Evolutionary conservation across 2,113 vertebrate genomes (phyloP).

Genomic region (Brienomyrus brachyistius): DNA sequence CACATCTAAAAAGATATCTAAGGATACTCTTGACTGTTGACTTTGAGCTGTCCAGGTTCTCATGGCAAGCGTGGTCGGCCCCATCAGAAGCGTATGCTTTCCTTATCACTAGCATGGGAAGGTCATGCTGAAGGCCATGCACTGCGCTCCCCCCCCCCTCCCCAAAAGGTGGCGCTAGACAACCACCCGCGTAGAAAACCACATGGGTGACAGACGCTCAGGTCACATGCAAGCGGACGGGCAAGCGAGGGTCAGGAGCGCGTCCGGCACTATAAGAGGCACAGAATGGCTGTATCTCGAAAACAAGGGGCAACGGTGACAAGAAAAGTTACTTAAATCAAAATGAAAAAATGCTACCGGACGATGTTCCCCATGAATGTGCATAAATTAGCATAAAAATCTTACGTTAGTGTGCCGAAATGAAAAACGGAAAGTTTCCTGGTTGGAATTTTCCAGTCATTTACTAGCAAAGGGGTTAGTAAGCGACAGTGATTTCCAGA

Average conservation of each 20-base stretch:
- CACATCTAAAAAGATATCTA: neutral
- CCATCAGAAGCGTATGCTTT: neutral
- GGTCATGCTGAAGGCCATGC: neutral
- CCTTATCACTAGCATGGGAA: neutral
- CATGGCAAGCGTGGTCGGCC: neutral
- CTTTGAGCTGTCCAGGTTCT: neutral
- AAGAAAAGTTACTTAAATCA: neutral
- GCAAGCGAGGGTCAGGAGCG: neutral
- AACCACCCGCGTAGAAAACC: neutral
- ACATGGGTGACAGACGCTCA: neutral
- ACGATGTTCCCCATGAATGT: conserved; percentile 25
- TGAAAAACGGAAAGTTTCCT: neutral
- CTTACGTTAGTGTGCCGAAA: conserved; percentile 13
- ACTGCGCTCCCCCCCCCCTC: neutral
- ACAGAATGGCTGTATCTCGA: neutral
- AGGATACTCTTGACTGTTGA: neutral
- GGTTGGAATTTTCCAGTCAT: neutral
- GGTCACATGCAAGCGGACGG: neutral
- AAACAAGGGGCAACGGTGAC: neutral
- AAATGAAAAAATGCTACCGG: neutral
- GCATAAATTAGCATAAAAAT: conserved; percentile 27
- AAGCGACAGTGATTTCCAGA: neutral
- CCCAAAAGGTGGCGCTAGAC: neutral
- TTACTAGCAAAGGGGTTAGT: neutral
- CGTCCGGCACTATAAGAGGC: neutral